These are phyloP conservation scores for Conistra vaccinii DNA, from an alignment of 2,888 invertebrate species.

Conservation along the genomic window DNA sequence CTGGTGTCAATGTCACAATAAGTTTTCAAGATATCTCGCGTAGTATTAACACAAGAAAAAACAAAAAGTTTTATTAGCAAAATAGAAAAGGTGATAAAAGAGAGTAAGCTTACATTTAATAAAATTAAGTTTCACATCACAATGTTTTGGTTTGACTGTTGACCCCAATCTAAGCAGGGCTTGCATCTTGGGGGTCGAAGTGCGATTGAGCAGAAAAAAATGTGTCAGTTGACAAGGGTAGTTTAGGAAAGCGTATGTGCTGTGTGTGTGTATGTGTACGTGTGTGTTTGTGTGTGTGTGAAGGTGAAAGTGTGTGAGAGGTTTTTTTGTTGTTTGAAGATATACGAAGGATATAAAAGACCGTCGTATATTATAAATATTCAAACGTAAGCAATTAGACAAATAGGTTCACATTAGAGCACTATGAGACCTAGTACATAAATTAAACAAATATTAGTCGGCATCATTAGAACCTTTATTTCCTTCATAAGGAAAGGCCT, in stretches of 20 bases:
- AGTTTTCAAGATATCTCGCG: neutral
- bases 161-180: neutral
- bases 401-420: neutral
- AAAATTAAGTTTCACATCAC: too few relatives aligned
- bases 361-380: neutral
- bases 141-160: too few relatives aligned
- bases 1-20: neutral
- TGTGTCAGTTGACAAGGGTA: neutral
- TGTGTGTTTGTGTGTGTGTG: neutral
- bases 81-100: too few relatives aligned
- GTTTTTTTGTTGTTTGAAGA: neutral
- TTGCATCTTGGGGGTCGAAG: too few relatives aligned
- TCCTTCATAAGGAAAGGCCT: constrained; percentile 21
- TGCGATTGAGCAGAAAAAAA: neutral
- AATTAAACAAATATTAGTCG: neutral
- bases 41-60: neutral
- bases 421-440: neutral
- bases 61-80: too few relatives aligned
- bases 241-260: neutral
- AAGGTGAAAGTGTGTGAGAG: neutral
- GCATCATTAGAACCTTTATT: constrained; percentile 6
- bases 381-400: neutral
- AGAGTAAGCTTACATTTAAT: too few relatives aligned
- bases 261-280: too few relatives aligned
- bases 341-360: neutral